These are phyloP conservation scores for Smittia sp. DNA, from an alignment of 2,888 invertebrate species.

Conservation along the genomic window DNA sequence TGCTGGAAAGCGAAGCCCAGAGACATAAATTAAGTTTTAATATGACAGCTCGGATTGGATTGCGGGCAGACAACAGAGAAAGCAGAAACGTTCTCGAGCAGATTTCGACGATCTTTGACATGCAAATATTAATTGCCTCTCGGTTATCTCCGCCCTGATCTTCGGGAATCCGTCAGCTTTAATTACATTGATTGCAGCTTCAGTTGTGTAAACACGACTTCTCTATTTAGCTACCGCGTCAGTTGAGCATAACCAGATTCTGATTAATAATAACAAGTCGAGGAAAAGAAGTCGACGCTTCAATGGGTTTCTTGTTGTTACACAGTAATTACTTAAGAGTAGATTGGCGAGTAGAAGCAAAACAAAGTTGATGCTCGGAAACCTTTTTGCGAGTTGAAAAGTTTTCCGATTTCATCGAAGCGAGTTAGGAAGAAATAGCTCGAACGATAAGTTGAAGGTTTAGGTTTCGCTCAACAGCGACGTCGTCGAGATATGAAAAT, in stretches of 20 bases:
- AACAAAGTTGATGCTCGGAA: neutral
- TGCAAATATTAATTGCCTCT: neutral
- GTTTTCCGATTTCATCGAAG: neutral
- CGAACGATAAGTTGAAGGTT: neutral
- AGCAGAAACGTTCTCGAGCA: neutral
- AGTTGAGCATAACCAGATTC: conserved; percentile 4
- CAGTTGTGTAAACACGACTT: neutral
- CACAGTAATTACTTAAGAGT: conserved; percentile 4
- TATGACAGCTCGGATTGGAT: neutral
- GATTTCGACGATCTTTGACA: neutral
- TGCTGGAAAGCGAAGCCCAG: neutral
- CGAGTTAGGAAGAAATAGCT: neutral
- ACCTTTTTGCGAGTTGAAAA: neutral
- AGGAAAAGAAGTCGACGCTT: neutral
- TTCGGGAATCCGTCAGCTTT: neutral
- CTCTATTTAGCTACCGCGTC: neutral
- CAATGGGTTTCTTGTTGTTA: conserved; percentile 11
- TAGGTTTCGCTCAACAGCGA: no score
- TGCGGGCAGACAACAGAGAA: neutral
- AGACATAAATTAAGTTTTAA: neutral
- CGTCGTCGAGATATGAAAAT: no score
- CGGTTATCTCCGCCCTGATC: neutral
- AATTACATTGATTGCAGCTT: neutral
- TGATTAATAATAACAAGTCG: conserved; percentile 14
- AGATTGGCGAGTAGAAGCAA: neutral